Base-by-base conservation (phyloP, 2,797 vertebrate species). In the Lepilemur ruficaudatus region DNA sequence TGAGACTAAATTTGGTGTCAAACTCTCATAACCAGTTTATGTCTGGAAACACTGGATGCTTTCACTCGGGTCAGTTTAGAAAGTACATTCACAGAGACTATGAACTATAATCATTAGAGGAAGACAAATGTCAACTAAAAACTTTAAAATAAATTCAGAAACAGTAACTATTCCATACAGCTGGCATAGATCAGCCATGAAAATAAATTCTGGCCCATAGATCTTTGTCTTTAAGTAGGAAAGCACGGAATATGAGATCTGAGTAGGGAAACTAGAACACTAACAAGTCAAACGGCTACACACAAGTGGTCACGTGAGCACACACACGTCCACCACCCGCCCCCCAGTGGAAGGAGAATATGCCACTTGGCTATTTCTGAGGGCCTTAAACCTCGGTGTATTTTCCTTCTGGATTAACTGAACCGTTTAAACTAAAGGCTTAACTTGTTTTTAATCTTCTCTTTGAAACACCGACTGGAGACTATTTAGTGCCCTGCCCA, bases 391-490 rank as follows among this genome's bases (percentile, higher is more conserved):
- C 75, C 59, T 82, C 67, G 48, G 32, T 48, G 13, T 78, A 50
- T n/a, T 86, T 94, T 91, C 63, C 57, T 91, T 91, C 91, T 38
- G 41, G 88, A 95, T 95, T 94, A 95, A 95, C 43, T 93, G 75
- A 91, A 72, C 48, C 35, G 72, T 69, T 87, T 91, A 93, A 82
- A 67, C 41, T 70, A 88, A 96, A 92, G 38, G 32, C 22, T 93
- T 94, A 88, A 83, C 69, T 91, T 55, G 63, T 50, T 72, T 32
- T 83, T 92, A 94, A 98, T 94, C 78, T 89, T 86, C 28, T 90
- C 78, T 94, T 61, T 91, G 85, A 97, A 96, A 96, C 30, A 73
- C 91, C 95, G 81, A 92, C 38, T 83, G 28, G 10, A 80, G 48
- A 88, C 25, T 82, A 38, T 78, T 83, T 30, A 73, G 55, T 5